These are phyloP conservation scores for Yponomeuta cagnagella DNA, from an alignment of 2,888 invertebrate species.

Conservation along the genomic window DNA sequence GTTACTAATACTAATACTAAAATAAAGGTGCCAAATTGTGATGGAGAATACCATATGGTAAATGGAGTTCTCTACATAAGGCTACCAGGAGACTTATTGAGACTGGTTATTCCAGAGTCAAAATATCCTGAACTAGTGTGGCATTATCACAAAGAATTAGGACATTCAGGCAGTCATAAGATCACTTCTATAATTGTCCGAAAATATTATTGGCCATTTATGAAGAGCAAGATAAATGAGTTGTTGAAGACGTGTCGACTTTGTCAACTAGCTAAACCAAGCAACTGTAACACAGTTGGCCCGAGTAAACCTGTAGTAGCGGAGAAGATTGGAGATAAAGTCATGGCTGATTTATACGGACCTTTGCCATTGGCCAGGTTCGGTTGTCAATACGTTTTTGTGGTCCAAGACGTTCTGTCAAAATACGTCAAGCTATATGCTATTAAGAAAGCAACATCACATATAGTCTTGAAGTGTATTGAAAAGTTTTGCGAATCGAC, in stretches of 20 bases:
- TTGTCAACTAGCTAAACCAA: constrained; percentile 18
- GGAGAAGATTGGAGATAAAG: constrained; percentile 16
- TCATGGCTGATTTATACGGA: constrained; percentile 17
- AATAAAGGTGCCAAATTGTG: no score
- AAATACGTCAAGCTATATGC: constrained; percentile 11
- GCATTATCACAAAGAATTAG: constrained; percentile 16
- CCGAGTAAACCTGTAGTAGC: constrained; percentile 16
- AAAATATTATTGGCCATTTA: constrained; percentile 14
- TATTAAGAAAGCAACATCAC: not conserved
- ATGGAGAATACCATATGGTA: not conserved
- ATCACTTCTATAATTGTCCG: constrained; percentile 6
- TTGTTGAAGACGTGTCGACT: constrained; percentile 16
- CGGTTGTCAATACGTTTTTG: constrained; percentile 17
- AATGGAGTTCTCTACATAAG: not conserved
- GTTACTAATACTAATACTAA: not conserved
- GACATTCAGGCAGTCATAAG: constrained; percentile 17
- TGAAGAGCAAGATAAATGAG: constrained; percentile 6
- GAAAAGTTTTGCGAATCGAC: constrained; percentile 1
- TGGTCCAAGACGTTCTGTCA: constrained; percentile 9
- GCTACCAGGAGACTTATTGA: constrained; percentile 2
- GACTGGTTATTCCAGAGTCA: not conserved
- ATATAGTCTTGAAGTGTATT: not conserved
- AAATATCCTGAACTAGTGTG: constrained; percentile 10
- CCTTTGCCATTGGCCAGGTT: constrained; percentile 15
- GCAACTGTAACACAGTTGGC: constrained; percentile 16